Evolutionary conservation across 2,797 vertebrate species (phyloP), one percentile per base, ranked within the genome.

Genomic region (Pantherophis alleghaniensis): DNA sequence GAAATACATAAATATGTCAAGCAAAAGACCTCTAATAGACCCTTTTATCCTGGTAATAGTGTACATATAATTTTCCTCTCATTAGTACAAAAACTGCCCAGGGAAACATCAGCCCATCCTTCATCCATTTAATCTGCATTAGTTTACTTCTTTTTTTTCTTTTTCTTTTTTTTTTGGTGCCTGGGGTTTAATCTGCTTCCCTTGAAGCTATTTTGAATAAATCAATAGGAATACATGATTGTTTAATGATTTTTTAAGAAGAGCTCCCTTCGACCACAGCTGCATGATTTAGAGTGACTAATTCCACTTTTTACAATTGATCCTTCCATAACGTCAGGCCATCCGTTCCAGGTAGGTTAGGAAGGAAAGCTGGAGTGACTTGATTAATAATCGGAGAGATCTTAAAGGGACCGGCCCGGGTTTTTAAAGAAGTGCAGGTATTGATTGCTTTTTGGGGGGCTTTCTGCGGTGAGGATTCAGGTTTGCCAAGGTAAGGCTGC

Each of bases 181-280:
- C 98, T 98, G 97, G 98, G 98, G 98, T 98, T 98, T 99, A 99
- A 99, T 99, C 99, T 99, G 98, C 98, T 98, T 98, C 97, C 98
- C 97, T 97, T 99, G 98, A 99, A 99, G 98, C 98, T 99, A 98
- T 99, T 99, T 99, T 99, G 98, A 99, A 99, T 99, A 99, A 99
- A 99, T 99, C 99, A 99, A 99, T 99, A 98, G 97, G 98, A 99
- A 99, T 99, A 99, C 99, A 99, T 99, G 99, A 99, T 99, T 99
- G 99, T 99, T 99, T 99, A 99, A 99, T 99, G 99, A 99, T 99
- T 99, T 99, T 93, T 89, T 98, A 98, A 98, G 98, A 99, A 98
- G 98, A 98, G 98, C 98, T 98, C 98, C 98, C 98, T 99, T 99
- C 98, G 98, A 99, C 98, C 98, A 98, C 97, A 97, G 98, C 98